phyloP scores from a whole-genome alignment of 2,888 invertebrate genomes.

The Ichneumoninae sp. region DNA sequence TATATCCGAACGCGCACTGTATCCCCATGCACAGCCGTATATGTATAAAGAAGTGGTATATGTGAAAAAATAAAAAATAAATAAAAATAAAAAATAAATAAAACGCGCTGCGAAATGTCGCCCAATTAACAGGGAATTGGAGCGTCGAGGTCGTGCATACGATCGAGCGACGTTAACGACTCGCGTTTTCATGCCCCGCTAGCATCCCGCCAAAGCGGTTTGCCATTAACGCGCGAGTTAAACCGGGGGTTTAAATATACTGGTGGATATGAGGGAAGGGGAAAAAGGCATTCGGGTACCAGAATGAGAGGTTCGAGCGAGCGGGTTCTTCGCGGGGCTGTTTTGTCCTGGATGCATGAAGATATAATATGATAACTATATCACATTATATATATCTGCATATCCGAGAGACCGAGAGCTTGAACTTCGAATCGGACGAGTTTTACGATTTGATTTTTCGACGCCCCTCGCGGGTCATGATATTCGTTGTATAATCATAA shows the following conservation, averaged over 20 bases:
- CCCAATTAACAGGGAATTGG: conserved; percentile 82
- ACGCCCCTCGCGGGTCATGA: conserved; percentile 71
- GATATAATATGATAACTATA: conserved; percentile 10
- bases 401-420: conserved; percentile 13
- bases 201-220: conserved; percentile 72
- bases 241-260: conserved; percentile 74
- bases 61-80: conserved; percentile 30
- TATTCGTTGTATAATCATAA: conserved; percentile 69
- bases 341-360: conserved; percentile 46
- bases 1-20: conserved; percentile 27
- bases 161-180: conserved; percentile 71
- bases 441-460: conserved; percentile 79
- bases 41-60: conserved; percentile 43
- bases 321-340: conserved; percentile 48
- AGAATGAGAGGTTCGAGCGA: conserved; percentile 33
- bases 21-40: background rate
- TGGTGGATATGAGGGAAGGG: conserved; percentile 59
- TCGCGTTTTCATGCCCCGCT: conserved; percentile 62
- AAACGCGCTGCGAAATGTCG: conserved; percentile 80
- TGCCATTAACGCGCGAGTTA: conserved; percentile 74
- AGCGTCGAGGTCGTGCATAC: conserved; percentile 77
- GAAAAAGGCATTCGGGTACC: conserved; percentile 41
- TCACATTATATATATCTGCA: background rate
- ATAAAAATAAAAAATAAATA: conserved; percentile 68
- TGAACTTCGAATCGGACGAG: conserved; percentile 71